Base-by-base conservation (phyloP, 2,797 vertebrate species). In the Falco biarmicus region DNA sequence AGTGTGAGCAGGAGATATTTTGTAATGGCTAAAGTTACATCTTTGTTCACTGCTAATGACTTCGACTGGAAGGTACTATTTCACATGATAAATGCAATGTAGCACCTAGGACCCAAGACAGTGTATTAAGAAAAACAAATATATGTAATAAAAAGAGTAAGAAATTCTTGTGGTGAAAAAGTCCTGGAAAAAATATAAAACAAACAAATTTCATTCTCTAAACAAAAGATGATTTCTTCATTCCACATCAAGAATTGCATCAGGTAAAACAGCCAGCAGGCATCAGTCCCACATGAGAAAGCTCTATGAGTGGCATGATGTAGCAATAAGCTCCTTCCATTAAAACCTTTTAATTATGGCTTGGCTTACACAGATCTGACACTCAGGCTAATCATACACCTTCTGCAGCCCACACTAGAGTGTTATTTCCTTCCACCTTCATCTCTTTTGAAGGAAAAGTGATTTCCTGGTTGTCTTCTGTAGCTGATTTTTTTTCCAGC, bases 1-100 rank as follows among this genome's bases (percentile, higher is more conserved):
- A 91, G 54, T 61, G 68, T 39, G 73, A 82, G 50, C 16, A 90
- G 39, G 43, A 92, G 31, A 77, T 39, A 63, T 51, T 92, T 82
- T 83, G 25, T 87, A 29, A 79, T 60, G 18, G 34, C 41, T 80
- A 29, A 92, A 71, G 50, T 45, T 18, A 1, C 45, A 75, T 37
- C 56, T 80, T 53, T 41, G 7, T 53, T 22, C 41, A 6, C 11
- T 89, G 57, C 11, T 76, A 65, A 66, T 70, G 43, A 47, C 29
- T 91, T 65, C 37, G 4, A 41, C 22, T 39, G n/a, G 32, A 91
- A 89, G n/a, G 20, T 47, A 24, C 20, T 50, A 4, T 56, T 87
- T 74, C 51, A 73, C 34, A 18, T 14, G 43, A 71, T 43, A 90
- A 92, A 88, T 64, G 22, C 13, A 47, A 4, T 17, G 15, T 31